Percentiles rank a stretch among this genome's conserved stretches.
Conservation (phyloP, 2,113 vertebrate genomes). For the Scortum barcoo region DNA sequence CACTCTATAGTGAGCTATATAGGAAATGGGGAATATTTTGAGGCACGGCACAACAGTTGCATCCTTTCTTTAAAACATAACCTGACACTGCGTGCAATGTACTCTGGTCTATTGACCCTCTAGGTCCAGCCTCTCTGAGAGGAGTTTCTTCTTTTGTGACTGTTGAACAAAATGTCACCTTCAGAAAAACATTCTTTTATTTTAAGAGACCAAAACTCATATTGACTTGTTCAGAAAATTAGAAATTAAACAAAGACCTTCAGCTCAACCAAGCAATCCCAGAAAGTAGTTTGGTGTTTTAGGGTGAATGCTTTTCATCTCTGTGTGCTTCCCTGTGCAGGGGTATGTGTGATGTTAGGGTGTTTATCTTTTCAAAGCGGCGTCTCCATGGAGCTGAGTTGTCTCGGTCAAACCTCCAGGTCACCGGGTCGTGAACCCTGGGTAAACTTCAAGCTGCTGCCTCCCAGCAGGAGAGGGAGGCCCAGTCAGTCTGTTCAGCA, state of each 20-base stretch:
- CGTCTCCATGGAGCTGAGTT: conserved; percentile 75
- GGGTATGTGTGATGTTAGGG: conserved; percentile 33
- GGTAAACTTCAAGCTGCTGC: conserved; percentile 72
- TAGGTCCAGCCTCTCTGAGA: background rate
- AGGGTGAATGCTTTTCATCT: background rate
- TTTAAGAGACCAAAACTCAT: background rate
- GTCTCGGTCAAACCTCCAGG: conserved; percentile 64
- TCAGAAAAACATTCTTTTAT: background rate
- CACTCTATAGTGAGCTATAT: background rate
- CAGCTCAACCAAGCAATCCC: too few species aligned
- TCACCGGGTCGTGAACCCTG: conserved; percentile 70
- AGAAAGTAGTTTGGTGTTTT: conserved; percentile 7
- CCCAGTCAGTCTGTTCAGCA: conserved; percentile 30
- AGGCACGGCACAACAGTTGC: background rate
- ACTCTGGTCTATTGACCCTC: background rate
- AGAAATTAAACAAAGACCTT: background rate
- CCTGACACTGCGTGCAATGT: background rate
- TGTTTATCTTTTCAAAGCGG: conserved; percentile 70
- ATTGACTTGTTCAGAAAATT: background rate
- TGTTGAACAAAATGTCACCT: background rate
- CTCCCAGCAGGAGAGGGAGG: conserved; percentile 55
- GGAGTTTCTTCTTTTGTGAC: background rate
- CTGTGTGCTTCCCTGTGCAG: conserved; percentile 17
- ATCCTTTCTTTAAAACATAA: background rate
- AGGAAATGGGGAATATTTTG: background rate